These are phyloP conservation scores for Saccopteryx bilineata DNA, from an alignment of 2,113 vertebrate species.

Conservation along the genomic window DNA sequence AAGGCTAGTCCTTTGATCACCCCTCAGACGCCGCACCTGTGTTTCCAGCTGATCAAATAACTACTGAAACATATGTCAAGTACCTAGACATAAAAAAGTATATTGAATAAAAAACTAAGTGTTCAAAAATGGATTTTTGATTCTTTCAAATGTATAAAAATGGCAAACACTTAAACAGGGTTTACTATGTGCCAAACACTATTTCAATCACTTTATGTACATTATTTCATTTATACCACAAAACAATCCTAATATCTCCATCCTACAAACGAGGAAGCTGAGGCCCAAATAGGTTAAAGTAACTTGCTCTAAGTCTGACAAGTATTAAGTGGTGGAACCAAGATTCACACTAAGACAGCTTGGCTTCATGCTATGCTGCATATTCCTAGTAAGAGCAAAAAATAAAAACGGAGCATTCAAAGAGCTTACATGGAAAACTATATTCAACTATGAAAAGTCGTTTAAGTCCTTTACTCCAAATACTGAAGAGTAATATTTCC, in stretches of 20 bases:
- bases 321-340: background rate
- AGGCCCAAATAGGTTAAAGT: background rate
- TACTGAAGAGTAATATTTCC: conserved; percentile 24
- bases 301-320: conserved; percentile 1
- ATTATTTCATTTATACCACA: conserved; percentile 17
- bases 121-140: conserved; percentile 42
- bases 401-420: conserved; percentile 48
- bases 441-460: conserved; percentile 45
- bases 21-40: background rate
- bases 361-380: background rate
- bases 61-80: conserved; percentile 13
- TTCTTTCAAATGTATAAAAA: conserved; percentile 43
- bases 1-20: background rate
- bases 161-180: background rate
- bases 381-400: background rate
- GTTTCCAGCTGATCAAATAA: conserved; percentile 49
- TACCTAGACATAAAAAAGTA: conserved; percentile 50
- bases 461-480: conserved; percentile 43
- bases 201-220: background rate
- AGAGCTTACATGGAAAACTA: conserved; percentile 9
- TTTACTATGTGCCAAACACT: background rate
- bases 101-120: conserved; percentile 23
- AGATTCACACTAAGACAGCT: background rate
- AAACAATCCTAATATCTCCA: background rate
- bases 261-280: conserved; percentile 3